These are phyloP conservation scores for Drosophila setosimentum DNA, from an alignment of 2,888 invertebrate species.

Conservation along the genomic window DNA sequence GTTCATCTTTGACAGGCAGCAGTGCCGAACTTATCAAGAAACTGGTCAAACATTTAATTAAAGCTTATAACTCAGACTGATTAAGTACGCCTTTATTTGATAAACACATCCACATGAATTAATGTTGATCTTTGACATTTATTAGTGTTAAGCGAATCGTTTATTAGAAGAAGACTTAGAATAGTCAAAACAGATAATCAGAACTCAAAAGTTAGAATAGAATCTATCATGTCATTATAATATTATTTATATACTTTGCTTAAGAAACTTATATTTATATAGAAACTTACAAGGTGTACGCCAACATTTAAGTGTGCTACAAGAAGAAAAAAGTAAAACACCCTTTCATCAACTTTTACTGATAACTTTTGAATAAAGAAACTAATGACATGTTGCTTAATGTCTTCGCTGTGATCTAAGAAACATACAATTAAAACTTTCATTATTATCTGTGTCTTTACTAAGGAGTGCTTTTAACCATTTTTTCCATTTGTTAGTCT, in stretches of 20 bases:
- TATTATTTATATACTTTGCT: no score
- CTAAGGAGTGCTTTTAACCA: background rate
- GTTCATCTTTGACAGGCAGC: background rate
- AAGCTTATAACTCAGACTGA: background rate
- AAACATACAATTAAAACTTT: conserved; percentile 5
- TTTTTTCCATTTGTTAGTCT: background rate
- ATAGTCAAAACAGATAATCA: no score
- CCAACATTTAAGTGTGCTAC: no score
- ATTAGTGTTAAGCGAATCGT: no score
- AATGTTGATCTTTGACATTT: background rate
- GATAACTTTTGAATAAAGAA: background rate
- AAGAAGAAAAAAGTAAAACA: no score
- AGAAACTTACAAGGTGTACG: no score
- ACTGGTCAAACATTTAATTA: background rate
- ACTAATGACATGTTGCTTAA: background rate
- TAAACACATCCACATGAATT: background rate
- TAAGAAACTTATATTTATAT: no score
- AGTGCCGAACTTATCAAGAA: background rate
- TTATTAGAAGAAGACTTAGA: background rate
- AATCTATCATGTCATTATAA: no score
- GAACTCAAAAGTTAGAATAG: no score
- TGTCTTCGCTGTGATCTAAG: background rate
- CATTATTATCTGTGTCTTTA: background rate
- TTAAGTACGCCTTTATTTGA: background rate
- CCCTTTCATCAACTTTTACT: no score